phyloP scores from a whole-genome alignment of 2,797 vertebrate genomes.

The Sus cebifrons region DNA sequence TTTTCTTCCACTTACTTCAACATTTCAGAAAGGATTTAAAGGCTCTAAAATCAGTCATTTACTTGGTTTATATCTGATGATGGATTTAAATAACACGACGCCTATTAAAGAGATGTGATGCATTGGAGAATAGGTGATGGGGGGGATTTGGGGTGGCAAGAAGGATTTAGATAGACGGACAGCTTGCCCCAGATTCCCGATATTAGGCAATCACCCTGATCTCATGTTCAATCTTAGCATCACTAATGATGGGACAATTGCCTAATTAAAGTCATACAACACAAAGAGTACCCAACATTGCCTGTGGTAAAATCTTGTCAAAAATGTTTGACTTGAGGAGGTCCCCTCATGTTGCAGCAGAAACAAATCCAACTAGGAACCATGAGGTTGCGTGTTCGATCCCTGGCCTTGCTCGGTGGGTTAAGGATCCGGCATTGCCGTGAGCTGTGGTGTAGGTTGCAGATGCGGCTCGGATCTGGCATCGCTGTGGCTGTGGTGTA shows the following conservation, averaged over 20 bases:
- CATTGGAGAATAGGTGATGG: background rate
- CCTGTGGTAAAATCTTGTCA: slow-evolving; percentile 3
- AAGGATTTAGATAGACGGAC: slow-evolving; percentile 24
- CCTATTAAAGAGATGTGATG: slow-evolving; percentile 49
- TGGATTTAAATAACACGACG: slow-evolving; percentile 51
- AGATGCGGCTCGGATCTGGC: no score
- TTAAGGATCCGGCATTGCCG: no score
- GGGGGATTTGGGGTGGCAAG: background rate
- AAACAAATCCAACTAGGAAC: no score
- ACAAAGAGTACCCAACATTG: background rate
- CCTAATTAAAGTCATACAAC: background rate
- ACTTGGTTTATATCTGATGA: slow-evolving; percentile 45
- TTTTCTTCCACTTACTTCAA: slow-evolving; percentile 16
- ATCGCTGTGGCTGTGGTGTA: no score
- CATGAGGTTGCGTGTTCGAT: no score
- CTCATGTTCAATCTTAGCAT: background rate
- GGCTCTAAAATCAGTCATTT: slow-evolving; percentile 21
- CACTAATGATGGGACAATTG: background rate
- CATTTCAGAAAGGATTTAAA: slow-evolving; percentile 50
- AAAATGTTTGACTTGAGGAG: slow-evolving; percentile 33
- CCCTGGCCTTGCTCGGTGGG: no score
- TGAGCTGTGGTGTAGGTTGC: no score
- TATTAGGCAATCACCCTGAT: slow-evolving; percentile 24
- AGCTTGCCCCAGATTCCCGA: background rate
- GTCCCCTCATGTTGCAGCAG: no score